Evolutionary conservation across 1,140 invertebrate genomes (phyloP).

Genomic region (Branchinecta lynchi): DNA sequence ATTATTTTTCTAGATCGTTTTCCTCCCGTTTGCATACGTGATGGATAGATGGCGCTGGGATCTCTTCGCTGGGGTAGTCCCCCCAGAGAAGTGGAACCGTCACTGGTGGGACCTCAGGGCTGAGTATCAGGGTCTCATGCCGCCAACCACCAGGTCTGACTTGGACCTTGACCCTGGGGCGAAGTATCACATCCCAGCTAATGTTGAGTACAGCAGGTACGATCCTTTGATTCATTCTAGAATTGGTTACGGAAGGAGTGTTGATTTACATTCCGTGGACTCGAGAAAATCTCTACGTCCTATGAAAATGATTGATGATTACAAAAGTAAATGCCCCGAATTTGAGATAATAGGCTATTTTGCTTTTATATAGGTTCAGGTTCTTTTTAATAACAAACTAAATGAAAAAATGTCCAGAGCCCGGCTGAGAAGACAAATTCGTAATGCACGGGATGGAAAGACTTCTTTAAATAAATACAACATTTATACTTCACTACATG

Average conservation of each 20-base stretch:
- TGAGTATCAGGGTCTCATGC: conserved; percentile 32
- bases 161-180: conserved; percentile 35
- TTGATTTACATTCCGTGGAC: no score
- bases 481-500: no score
- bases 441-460: no score
- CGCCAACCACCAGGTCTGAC: conserved; percentile 29
- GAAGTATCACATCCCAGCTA: conserved; percentile 35
- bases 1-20: conserved; percentile 29
- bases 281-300: no score
- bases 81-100: conserved; percentile 29
- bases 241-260: no score
- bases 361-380: no score
- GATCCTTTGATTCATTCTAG: conserved; percentile 2
- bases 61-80: conserved; percentile 31
- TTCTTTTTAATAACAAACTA: no score
- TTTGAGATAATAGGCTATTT: no score
- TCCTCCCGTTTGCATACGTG: conserved; percentile 34
- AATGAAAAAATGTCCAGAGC: no score
- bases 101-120: conserved; percentile 35
- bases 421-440: no score
- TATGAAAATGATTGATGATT: no score
- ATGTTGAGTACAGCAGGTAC: conserved; percentile 33
- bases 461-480: no score
- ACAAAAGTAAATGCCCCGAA: background rate
- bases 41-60: conserved; percentile 36